Percentiles rank a stretch among this genome's conserved stretches.
Evolutionary conservation across 1,140 invertebrate species (phyloP).

Genomic region (Tetramorium simillimum): DNA sequence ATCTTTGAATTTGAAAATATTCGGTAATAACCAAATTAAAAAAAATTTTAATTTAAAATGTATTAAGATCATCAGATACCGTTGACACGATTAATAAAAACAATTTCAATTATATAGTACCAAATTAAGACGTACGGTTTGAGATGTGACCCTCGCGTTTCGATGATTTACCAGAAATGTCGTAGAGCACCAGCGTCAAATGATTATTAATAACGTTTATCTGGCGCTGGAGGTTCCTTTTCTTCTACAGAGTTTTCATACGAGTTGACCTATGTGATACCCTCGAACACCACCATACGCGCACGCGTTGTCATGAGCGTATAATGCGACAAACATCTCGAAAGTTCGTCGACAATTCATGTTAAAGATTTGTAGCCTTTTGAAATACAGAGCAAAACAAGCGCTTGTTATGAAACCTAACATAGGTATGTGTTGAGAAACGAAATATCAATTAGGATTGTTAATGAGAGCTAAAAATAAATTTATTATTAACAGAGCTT

Average conservation of each 20-base stretch:
- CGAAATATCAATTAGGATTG: background rate
- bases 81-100: background rate
- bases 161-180: background rate
- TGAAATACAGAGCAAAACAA: background rate
- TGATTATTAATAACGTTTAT: conserved; percentile 74
- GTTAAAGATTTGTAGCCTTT: background rate
- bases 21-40: background rate
- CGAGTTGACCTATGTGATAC: conserved; percentile 70
- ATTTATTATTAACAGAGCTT: background rate
- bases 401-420: background rate
- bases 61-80: background rate
- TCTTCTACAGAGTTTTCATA: conserved; percentile 58
- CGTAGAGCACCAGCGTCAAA: conserved; percentile 37
- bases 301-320: background rate
- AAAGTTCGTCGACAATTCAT: conserved; percentile 15
- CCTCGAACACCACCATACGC: conserved; percentile 62
- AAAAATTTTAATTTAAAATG: background rate
- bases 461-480: background rate
- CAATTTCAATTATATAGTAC: background rate
- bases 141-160: background rate
- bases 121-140: background rate
- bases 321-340: background rate
- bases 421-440: background rate
- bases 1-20: background rate
- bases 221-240: conserved; percentile 61